Conservation (phyloP, 2,113 vertebrate genomes). For the Amphiprion ocellaris region DNA sequence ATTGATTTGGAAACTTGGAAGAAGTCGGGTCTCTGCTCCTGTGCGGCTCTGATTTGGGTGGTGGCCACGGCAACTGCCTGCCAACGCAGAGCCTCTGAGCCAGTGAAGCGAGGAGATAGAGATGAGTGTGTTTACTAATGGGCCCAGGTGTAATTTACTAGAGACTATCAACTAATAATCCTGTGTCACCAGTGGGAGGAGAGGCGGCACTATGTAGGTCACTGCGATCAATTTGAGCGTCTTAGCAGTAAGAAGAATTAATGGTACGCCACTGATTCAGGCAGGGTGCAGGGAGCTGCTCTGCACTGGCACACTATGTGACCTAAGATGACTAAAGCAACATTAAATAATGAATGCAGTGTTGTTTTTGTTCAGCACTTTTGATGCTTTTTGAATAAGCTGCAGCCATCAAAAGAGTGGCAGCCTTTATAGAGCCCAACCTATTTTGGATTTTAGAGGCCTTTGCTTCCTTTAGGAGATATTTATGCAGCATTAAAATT, state of each 20-base stretch:
- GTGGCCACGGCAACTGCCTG: constrained; percentile 2
- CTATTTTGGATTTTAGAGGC: neutral
- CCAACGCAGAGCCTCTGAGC: neutral
- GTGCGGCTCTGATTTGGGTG: neutral
- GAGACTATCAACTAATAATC: constrained; percentile 55
- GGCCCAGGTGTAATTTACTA: constrained; percentile 54
- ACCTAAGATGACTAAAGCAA: constrained; percentile 1
- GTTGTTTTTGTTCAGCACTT: neutral
- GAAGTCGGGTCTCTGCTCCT: constrained; percentile 4
- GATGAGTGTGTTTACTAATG: constrained; percentile 47
- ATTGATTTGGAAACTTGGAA: constrained; percentile 24
- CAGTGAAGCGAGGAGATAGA: constrained; percentile 11
- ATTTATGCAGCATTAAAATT: no score
- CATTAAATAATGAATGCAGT: neutral
- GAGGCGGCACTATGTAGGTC: constrained; percentile 62
- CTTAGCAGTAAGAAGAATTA: constrained; percentile 66
- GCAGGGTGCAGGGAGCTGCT: neutral
- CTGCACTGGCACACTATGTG: constrained; percentile 4
- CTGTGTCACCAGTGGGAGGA: constrained; percentile 17
- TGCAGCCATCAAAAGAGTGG: neutral
- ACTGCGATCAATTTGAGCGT: constrained; percentile 60
- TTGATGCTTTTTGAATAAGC: constrained; percentile 4
- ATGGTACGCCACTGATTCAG: constrained; percentile 47
- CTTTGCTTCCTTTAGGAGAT: neutral
- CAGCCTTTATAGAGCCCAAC: neutral